A percentile compares a stretch with the other conserved stretches of the same genome.
Conservation (phyloP, 2,888 invertebrate genomes). For the Opisthograptis luteolata region DNA sequence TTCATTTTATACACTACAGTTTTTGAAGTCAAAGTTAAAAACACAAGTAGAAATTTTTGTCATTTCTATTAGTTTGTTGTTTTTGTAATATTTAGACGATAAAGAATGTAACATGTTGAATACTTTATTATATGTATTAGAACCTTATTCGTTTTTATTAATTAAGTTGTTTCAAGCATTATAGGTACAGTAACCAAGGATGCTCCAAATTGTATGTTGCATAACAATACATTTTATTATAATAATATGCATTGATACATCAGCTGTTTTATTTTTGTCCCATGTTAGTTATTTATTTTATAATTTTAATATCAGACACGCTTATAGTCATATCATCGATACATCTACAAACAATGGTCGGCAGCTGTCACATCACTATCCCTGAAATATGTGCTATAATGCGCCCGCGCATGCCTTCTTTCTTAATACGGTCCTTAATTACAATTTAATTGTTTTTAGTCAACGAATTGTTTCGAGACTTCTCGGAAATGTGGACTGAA, state of each 20-base stretch:
- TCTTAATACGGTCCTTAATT: constrained; percentile 80
- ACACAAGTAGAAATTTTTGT: constrained; percentile 38
- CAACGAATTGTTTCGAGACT: constrained; percentile 65
- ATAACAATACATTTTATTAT: no score
- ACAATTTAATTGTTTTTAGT: constrained; percentile 81
- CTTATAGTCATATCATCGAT: constrained; percentile 34
- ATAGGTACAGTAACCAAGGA: no score
- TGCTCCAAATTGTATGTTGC: no score
- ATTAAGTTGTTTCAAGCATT: no score
- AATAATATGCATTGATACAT: no score
- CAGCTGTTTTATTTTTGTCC: no score
- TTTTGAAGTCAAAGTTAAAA: constrained; percentile 54
- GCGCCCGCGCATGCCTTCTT: constrained; percentile 49
- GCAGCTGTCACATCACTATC: constrained; percentile 51
- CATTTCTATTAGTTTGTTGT: constrained; percentile 8
- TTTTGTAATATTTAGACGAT: neutral
- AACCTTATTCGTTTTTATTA: no score
- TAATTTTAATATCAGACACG: no score
- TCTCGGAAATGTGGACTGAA: constrained; percentile 57
- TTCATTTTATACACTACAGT: constrained; percentile 48
- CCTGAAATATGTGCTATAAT: constrained; percentile 48
- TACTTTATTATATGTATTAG: no score
- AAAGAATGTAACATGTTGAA: no score
- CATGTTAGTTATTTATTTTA: no score
- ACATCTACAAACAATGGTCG: constrained; percentile 26